These are phyloP conservation scores for Cotesia glomerata DNA, from an alignment of 1,140 invertebrate genomes.

Conservation along the genomic window DNA sequence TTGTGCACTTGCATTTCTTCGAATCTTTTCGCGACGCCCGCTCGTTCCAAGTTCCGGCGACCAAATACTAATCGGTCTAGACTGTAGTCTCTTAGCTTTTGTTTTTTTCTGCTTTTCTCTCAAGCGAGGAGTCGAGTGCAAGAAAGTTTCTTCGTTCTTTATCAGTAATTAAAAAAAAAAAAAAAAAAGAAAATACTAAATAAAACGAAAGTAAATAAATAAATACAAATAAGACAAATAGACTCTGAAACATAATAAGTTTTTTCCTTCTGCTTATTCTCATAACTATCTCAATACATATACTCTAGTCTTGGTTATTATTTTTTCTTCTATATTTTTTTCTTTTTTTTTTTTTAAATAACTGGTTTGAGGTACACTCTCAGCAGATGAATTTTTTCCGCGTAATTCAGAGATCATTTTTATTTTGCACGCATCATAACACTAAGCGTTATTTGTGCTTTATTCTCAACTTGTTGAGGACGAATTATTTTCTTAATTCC, in stretches of 20 bases:
- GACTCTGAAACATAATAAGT: slow-evolving; percentile 11
- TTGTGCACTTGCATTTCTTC: slow-evolving; percentile 15
- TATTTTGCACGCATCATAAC: too few relatives aligned
- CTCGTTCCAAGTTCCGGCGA: slow-evolving; percentile 45
- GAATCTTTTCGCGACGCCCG: slow-evolving; percentile 8
- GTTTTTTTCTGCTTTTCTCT: slow-evolving; percentile 26
- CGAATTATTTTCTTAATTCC: too few relatives aligned
- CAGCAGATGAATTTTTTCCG: neutral
- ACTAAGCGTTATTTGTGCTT: too few relatives aligned
- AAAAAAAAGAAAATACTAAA: too few relatives aligned
- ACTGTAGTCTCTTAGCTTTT: slow-evolving; percentile 33
- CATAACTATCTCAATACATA: slow-evolving; percentile 24
- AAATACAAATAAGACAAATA: neutral
- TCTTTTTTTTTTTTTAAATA: neutral
- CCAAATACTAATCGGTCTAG: slow-evolving; percentile 55
- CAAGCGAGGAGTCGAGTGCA: slow-evolving; percentile 24
- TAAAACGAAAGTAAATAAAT: neutral
- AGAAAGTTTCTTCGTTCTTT: slow-evolving; percentile 23
- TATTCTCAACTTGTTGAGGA: too few relatives aligned
- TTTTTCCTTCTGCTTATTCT: slow-evolving; percentile 20
- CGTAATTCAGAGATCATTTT: too few relatives aligned
- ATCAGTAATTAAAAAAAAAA: neutral
- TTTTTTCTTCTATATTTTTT: neutral
- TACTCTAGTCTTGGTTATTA: slow-evolving; percentile 17
- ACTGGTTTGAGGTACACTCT: slow-evolving; percentile 14